phyloP scores from a whole-genome alignment of 2,113 vertebrate genomes.

The Nicator chloris region DNA sequence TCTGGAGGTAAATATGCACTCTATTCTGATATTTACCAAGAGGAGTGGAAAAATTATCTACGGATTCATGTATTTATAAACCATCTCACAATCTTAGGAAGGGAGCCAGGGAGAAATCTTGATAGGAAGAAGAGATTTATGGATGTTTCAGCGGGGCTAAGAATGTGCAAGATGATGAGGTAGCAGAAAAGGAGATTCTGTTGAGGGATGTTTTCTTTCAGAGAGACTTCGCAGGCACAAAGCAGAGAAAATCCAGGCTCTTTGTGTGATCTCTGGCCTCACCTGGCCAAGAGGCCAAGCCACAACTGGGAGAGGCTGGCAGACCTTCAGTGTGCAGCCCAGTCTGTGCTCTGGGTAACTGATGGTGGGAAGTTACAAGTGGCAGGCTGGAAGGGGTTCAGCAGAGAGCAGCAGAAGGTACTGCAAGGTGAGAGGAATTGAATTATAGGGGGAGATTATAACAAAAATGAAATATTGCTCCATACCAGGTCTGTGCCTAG shows the following conservation, averaged over 20 bases:
- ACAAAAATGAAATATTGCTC: not conserved
- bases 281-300: not conserved
- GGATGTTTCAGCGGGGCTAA: not conserved
- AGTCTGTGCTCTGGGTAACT: not conserved
- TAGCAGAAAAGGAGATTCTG: not conserved
- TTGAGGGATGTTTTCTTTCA: not conserved
- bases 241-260: not conserved
- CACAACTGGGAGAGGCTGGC: not conserved
- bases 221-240: not conserved
- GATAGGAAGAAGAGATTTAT: conserved; percentile 3
- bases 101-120: not conserved
- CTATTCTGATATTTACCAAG: not conserved
- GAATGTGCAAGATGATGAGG: not conserved
- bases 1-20: not conserved
- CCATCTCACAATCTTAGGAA: not conserved
- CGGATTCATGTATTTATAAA: not conserved
- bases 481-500: not conserved
- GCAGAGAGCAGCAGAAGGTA: not conserved
- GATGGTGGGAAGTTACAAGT: not conserved
- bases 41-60: not conserved
- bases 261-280: not conserved
- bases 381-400: not conserved
- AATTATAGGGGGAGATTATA: not conserved
- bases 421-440: not conserved
- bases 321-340: not conserved